Evolutionary conservation across 1,140 invertebrate genomes (phyloP).

Genomic region (Archivesica marissinica): DNA sequence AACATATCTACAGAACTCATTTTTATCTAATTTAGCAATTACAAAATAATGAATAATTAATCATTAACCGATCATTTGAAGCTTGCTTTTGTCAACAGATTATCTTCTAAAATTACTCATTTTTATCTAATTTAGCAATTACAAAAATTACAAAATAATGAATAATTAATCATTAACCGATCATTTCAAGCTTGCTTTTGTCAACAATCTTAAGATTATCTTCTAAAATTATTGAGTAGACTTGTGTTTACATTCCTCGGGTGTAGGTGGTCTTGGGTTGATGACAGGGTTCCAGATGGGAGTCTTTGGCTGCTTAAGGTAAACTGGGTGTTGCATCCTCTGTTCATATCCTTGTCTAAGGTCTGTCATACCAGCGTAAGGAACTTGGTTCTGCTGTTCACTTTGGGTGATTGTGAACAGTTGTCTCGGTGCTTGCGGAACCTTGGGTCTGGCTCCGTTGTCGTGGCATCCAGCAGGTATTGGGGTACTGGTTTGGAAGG

Average conservation of each 20-base stretch:
- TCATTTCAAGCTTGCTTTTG: neutral
- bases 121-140: too few relatives aligned
- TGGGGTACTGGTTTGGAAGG: neutral
- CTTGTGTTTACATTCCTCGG: neutral
- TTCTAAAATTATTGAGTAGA: too few relatives aligned
- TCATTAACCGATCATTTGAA: too few relatives aligned
- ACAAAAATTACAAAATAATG: too few relatives aligned
- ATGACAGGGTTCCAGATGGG: conserved; percentile 1
- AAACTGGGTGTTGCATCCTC: neutral
- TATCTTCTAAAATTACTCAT: too few relatives aligned
- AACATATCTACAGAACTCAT: neutral
- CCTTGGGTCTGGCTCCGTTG: conserved; percentile 15
- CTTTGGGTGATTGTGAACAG: neutral
- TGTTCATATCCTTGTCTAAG: neutral
- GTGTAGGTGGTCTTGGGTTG: conserved; percentile 8
- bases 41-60: too few relatives aligned
- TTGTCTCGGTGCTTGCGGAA: neutral
- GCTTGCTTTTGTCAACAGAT: too few relatives aligned
- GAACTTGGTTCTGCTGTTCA: neutral
- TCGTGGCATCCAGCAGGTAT: neutral
- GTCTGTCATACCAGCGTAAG: too few relatives aligned
- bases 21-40: too few relatives aligned
- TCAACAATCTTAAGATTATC: neutral
- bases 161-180: too few relatives aligned
- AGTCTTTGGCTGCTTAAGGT: neutral